Evolutionary conservation across 2,113 vertebrate genomes (phyloP).

Genomic region (Sterna hirundo): DNA sequence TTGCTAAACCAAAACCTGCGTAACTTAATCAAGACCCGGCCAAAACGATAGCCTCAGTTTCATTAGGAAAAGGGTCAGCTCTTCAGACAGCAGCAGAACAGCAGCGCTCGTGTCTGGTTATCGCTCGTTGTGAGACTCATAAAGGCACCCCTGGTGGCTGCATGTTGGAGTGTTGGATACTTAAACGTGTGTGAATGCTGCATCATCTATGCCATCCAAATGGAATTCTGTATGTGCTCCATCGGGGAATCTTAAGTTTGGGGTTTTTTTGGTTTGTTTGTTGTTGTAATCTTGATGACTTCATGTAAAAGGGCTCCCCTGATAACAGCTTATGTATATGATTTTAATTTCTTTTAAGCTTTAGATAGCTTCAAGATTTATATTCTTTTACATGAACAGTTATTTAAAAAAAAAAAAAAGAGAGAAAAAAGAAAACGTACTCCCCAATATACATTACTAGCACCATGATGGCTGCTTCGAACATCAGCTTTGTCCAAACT

Average conservation of each 20-base stretch:
- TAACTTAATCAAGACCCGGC: slow-evolving; percentile 72
- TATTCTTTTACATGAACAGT: slow-evolving; percentile 62
- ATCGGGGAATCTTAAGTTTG: slow-evolving; percentile 22
- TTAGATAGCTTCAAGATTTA: slow-evolving; percentile 59
- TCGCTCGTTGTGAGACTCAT: slow-evolving; percentile 23
- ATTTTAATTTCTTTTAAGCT: slow-evolving; percentile 61
- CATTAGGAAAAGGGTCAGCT: slow-evolving; percentile 54
- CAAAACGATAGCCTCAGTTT: slow-evolving; percentile 72
- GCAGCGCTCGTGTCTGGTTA: slow-evolving; percentile 39
- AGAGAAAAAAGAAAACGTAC: not conserved
- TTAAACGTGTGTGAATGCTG: slow-evolving; percentile 76
- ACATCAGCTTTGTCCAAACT: slow-evolving; percentile 20
- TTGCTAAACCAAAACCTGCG: slow-evolving; percentile 71
- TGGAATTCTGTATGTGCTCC: slow-evolving; percentile 67
- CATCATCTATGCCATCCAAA: slow-evolving; percentile 71
- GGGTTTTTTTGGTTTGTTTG: not conserved
- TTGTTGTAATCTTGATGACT: slow-evolving; percentile 63
- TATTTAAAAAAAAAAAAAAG: not conserved
- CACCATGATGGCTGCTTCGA: slow-evolving; percentile 42
- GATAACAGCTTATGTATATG: slow-evolving; percentile 26
- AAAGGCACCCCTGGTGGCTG: slow-evolving; percentile 64
- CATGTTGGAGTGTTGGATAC: slow-evolving; percentile 78
- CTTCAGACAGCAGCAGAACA: slow-evolving; percentile 52
- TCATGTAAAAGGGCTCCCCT: slow-evolving; percentile 77
- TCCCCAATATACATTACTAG: slow-evolving; percentile 35